phyloP scores from a whole-genome alignment of 2,888 invertebrate genomes.

The Lithophane socia region DNA sequence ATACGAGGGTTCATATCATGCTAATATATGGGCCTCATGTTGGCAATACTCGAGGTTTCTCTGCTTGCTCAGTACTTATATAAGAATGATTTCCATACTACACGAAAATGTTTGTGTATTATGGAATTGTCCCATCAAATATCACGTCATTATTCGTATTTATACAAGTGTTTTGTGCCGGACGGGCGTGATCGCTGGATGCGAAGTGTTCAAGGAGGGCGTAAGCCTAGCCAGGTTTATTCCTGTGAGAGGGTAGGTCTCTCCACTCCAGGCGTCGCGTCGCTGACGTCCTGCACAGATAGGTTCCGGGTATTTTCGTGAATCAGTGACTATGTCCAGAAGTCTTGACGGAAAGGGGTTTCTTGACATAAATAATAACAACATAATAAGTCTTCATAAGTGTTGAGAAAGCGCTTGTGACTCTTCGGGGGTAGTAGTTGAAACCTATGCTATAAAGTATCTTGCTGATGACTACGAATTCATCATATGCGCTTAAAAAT shows the following conservation, averaged over 20 bases:
- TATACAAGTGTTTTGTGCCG: no score
- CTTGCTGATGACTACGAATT: neutral
- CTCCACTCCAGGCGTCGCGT: no score
- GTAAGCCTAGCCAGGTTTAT: no score
- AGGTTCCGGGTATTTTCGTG: no score
- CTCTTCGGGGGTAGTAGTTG: neutral
- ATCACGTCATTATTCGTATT: neutral
- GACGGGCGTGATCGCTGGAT: no score
- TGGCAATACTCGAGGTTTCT: constrained; percentile 42
- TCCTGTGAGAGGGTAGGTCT: no score
- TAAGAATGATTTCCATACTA: constrained; percentile 6
- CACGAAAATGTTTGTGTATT: constrained; percentile 5
- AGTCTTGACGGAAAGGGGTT: no score
- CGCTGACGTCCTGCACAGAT: no score
- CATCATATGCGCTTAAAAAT: no score
- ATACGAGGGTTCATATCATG: constrained; percentile 57
- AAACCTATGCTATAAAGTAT: no score
- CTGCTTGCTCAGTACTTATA: constrained; percentile 8
- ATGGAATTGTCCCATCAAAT: neutral
- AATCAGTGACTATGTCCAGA: no score
- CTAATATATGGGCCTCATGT: constrained; percentile 56
- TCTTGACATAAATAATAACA: neutral
- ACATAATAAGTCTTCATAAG: neutral
- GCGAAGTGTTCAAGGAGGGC: no score
- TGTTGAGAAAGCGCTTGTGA: neutral